Base-by-base conservation (phyloP, 1,140 invertebrate species). In the Scaptomyza pallida region DNA sequence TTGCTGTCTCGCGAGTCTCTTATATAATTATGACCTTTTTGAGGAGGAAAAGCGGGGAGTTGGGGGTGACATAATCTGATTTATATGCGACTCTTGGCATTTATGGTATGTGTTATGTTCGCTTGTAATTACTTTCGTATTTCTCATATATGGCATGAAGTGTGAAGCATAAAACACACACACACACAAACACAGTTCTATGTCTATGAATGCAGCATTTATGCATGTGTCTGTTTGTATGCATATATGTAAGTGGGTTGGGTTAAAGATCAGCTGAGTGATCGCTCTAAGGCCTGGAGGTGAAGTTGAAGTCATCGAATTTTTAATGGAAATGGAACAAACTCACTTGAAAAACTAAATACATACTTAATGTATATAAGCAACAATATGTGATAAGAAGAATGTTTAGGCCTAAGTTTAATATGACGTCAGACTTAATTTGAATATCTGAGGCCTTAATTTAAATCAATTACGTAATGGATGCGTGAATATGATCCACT, bases 81-180 rank as follows among this genome's bases (percentile, higher is more conserved):
- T 85, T 83, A 83, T 85, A 80, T 65, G 62, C 67, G 74, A 54
- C 77, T 71, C 72, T 80, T 65, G 80, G 76, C 80, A 73, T 83
- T 83, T 79, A 83, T n/a, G n/a, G n/a, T n/a, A n/a, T n/a, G n/a
- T 83, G 75, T 75, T 79, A 65, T 72, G 67, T 56, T 60, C 26
- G 51, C 65, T 62, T 85, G 72, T 74, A 85, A 85, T 79, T 83
- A 85, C 59, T 55, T n/a, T n/a, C 57, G 65, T 62, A 60, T 78
- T 72, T 82, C n/a, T 83, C 70, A 78, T 72, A 75, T 75, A 59
- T 60, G 64, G 60, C 64, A 60, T 70, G 57, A 69, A 52, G 26
- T 37, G 33, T 37, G 4, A 2, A n/a, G n/a, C n/a, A n/a, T n/a
- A n/a, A n/a, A n/a, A n/a, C n/a, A n/a, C n/a, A n/a, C n/a, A n/a